phyloP scores from a whole-genome alignment of 1,140 invertebrate species.

The Diuraphis noxia region DNA sequence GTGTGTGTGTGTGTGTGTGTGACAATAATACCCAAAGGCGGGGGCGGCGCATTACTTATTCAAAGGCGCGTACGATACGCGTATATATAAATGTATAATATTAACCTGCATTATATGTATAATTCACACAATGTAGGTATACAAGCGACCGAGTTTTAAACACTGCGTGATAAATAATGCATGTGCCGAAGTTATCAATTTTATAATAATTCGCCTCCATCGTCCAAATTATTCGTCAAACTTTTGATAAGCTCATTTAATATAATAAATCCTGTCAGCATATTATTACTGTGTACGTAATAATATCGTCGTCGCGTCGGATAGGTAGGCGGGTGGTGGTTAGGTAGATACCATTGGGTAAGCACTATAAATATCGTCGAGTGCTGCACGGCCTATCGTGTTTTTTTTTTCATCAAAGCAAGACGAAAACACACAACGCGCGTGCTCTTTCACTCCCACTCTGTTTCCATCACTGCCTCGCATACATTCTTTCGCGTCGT shows the following conservation, averaged over 20 bases:
- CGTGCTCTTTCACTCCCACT: not conserved
- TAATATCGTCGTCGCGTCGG: not conserved
- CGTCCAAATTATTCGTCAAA: slow-evolving; percentile 34
- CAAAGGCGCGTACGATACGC: not conserved
- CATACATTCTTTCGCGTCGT: not conserved
- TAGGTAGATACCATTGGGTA: no score
- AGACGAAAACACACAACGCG: not conserved
- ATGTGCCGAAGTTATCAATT: slow-evolving; percentile 31
- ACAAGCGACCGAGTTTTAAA: slow-evolving; percentile 9
- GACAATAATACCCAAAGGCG: not conserved
- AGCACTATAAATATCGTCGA: not conserved
- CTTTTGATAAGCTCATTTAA: slow-evolving; percentile 45
- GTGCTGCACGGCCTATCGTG: not conserved
- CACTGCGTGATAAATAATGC: slow-evolving; percentile 33
- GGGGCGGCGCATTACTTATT: not conserved
- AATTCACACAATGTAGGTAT: slow-evolving; percentile 10
- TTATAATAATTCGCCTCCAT: not conserved
- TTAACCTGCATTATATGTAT: not conserved
- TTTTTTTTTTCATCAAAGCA: not conserved
- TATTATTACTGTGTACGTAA: not conserved
- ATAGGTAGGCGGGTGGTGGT: not conserved
- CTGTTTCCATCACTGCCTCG: not conserved
- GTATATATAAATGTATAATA: not conserved
- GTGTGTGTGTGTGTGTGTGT: not conserved
- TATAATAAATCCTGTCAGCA: slow-evolving; percentile 11